Evolutionary conservation across 2,113 vertebrate species (phyloP), one percentile per base, ranked within the genome.

Genomic region (Cromileptes altivelis): DNA sequence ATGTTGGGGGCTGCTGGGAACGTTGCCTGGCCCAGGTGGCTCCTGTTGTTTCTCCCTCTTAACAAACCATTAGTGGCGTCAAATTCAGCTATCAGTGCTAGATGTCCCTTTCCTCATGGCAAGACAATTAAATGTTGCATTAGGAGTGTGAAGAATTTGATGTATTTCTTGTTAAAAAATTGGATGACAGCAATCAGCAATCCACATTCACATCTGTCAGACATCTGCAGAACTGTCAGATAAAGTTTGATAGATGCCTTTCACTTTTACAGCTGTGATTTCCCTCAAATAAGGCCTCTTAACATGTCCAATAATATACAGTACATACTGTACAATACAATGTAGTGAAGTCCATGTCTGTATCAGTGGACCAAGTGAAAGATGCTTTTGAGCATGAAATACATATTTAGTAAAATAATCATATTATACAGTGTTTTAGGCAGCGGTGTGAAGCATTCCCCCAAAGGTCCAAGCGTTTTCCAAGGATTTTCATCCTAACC

Each of bases 131-230:
- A 87, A 91, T 80, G 49, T 50, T 40, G 58, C 80, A 78, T 91
- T 75, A 68, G 83, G 80, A 79, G 84, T 37, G 64, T 81, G 62
- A 78, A 55, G 21, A 40, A 55, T 70, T 55, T n/a, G 13, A 70
- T 70, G 77, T 80, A 60, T 85, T 93, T 86, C 83, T 90, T 82
- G 80, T 94, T 88, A 92, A 90, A 45, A 92, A 93, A 93, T 89
- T 27, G 84, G 89, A 88, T 87, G 61, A 60, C 60, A 65, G 45
- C 71, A 89, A 87, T 88, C 23, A 70, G 62, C 50, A 70, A 81
- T 79, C 71, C 86, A 78, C 79, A 73, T 62, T 83, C 80, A 81
- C 86, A 87, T 91, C 85, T 90, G 85, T 77, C 61, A 81, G 76
- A 80, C 87, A 87, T 89, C 88, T 90, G 90, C 53, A 78, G 15